Conservation (phyloP, 2,888 invertebrate genomes). For the Stramonita haemastoma region DNA sequence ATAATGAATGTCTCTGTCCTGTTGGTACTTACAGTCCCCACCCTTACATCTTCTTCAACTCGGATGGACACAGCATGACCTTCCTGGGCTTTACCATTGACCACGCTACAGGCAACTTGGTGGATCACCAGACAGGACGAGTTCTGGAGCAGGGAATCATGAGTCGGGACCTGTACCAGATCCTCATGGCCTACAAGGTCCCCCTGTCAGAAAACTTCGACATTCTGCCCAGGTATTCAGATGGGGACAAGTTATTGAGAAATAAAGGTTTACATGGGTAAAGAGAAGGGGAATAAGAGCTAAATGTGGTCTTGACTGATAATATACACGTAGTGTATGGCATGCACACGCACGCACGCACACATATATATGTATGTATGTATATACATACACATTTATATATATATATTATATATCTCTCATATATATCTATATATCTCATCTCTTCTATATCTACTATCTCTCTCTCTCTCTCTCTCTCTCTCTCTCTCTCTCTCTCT, state of each 20-base stretch:
- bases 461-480: no score
- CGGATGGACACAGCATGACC: slow-evolving; percentile 68
- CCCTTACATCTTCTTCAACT: slow-evolving; percentile 75
- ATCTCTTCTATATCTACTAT: no score
- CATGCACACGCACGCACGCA: no score
- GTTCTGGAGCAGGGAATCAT: slow-evolving; percentile 65
- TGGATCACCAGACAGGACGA: slow-evolving; percentile 64
- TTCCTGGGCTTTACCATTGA: slow-evolving; percentile 74
- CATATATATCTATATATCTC: no score
- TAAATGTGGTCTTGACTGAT: no score
- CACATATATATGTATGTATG: no score
- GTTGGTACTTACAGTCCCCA: slow-evolving; percentile 66
- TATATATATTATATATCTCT: no score
- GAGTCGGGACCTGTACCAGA: slow-evolving; percentile 58
- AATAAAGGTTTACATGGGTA: no score
- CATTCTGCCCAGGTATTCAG: slow-evolving; percentile 62
- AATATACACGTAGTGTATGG: no score
- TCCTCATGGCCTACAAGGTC: slow-evolving; percentile 64
- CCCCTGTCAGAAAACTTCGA: slow-evolving; percentile 71
- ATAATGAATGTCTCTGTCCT: background rate
- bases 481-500: no score
- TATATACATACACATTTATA: no score
- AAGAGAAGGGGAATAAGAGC: no score
- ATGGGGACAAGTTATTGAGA: background rate
- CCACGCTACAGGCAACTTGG: slow-evolving; percentile 59